Evolutionary conservation across 2,113 vertebrate species (phyloP).

Genomic region (Falcunculus frontatus): DNA sequence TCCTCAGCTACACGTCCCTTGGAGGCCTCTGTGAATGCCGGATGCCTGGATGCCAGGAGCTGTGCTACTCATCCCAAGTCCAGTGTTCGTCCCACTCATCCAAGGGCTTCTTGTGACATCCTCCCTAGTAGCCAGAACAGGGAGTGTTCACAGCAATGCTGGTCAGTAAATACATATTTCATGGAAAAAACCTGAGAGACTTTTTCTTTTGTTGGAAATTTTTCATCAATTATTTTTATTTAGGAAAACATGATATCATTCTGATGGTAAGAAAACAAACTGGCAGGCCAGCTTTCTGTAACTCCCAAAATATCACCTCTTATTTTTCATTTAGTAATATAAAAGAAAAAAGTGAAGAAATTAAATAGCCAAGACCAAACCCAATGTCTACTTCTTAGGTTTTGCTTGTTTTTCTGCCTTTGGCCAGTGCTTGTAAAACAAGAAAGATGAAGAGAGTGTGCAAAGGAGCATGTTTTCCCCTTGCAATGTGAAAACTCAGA

Average conservation of each 20-base stretch:
- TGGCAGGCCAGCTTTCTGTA: constrained; percentile 31
- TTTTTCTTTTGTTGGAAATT: constrained; percentile 36
- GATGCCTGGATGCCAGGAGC: neutral
- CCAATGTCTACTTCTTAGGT: neutral
- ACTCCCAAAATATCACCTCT: constrained; percentile 33
- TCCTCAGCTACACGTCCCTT: fast-evolving
- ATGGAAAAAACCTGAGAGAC: constrained; percentile 26
- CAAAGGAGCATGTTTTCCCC: neutral
- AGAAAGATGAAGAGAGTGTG: neutral
- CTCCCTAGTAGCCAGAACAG: neutral
- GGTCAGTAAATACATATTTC: constrained; percentile 9
- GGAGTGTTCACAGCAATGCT: neutral
- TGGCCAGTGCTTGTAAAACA: neutral
- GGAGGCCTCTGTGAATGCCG: neutral
- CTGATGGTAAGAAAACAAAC: constrained; percentile 52
- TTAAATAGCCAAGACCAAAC: neutral
- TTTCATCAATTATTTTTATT: constrained; percentile 61
- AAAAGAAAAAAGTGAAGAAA: constrained; percentile 32
- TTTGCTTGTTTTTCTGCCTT: neutral
- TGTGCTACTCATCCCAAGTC: neutral
- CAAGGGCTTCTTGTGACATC: neutral
- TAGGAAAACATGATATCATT: constrained; percentile 64
- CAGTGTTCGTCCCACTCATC: neutral
- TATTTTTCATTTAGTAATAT: constrained; percentile 38
- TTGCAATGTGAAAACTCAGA: neutral